phyloP scores from a whole-genome alignment of 2,113 vertebrate genomes.

The Ciconia maguari region DNA sequence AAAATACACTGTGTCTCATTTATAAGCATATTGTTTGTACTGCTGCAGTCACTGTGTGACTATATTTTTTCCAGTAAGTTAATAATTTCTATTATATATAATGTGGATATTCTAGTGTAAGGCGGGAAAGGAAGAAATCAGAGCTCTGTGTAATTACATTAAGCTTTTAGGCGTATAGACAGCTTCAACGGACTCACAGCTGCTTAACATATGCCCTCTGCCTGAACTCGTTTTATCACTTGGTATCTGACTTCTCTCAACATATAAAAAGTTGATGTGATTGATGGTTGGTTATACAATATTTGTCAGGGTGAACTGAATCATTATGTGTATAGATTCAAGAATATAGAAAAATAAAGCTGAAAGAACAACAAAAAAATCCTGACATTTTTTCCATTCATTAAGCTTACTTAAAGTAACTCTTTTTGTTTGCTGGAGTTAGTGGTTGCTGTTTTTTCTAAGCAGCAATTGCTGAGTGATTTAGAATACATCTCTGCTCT shows the following conservation, averaged over 20 bases:
- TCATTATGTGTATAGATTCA: not conserved
- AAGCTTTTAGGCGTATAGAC: not conserved
- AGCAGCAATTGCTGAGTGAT: slow-evolving; percentile 51
- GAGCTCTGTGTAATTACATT: slow-evolving; percentile 18
- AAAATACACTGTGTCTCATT: not conserved
- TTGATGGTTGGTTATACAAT: not conserved
- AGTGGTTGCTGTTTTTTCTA: slow-evolving; percentile 37
- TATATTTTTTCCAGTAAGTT: not conserved
- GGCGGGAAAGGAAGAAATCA: slow-evolving; percentile 16
- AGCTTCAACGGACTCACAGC: slow-evolving; percentile 36
- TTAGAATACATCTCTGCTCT: slow-evolving; percentile 31
- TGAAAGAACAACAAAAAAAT: not conserved
- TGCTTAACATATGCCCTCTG: slow-evolving; percentile 64
- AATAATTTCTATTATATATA: not conserved
- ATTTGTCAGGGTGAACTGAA: not conserved
- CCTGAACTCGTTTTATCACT: slow-evolving; percentile 62
- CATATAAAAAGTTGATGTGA: slow-evolving; percentile 39
- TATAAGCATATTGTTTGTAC: not conserved
- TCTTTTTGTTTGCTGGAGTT: slow-evolving; percentile 24
- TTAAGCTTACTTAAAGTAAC: not conserved
- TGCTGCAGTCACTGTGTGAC: not conserved
- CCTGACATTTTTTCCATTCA: not conserved
- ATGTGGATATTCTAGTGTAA: not conserved
- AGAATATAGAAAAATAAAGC: slow-evolving; percentile 8
- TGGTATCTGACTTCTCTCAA: slow-evolving; percentile 32